Base-by-base conservation (phyloP, 2,888 invertebrate species). In the Drosophila stalkeri region DNA sequence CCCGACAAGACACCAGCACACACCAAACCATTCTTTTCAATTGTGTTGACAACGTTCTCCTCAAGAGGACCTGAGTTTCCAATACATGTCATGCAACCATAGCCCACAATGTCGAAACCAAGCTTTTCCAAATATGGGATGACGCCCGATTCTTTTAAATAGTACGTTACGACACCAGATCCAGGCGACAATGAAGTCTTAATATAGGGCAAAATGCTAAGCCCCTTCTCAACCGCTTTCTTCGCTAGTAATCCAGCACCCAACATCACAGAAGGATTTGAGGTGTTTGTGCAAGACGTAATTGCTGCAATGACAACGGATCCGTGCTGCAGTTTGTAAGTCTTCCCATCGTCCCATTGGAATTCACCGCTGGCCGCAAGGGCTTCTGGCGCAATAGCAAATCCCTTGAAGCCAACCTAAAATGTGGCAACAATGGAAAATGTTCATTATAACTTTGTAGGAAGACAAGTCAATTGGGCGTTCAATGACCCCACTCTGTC, bases 11-110 rank as follows among this genome's bases (percentile, higher is more conserved):
- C 98, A 0, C 99, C 99, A 91, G 98, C 98, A 89, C 98, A 98
- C 0, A 99, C 98, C 49, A 99, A 94, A 91, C 97, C 97, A 91
- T 98, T 98, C 96, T 97, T 96, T 91, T 99, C 98, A 77, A 99
- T 98, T 1, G 98, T 98, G 86, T 97, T 97, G 0, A 96, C 96
- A n/a, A 99, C 96, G 82, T 96, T 95, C 59, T 99, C 98, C 62
- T 97, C 97, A 0, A 99, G 95, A 0, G 99, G 98, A 0, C 99
- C 99, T 7, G 98, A 98, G 94, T 99, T 99, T 0, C 99, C 99
- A 82, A 99, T 99, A 92, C 99, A 99, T 0, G 99, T 99, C 99
- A 99, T 99, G 92, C 99, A 99, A 0, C 99, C 99, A 91, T 99
- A 99, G n/a, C 99, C 99, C 1, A 99, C 99, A 55, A 98, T 96